Base-by-base conservation (phyloP, 2,888 invertebrate genomes). In the Phytoseiulus persimilis region DNA sequence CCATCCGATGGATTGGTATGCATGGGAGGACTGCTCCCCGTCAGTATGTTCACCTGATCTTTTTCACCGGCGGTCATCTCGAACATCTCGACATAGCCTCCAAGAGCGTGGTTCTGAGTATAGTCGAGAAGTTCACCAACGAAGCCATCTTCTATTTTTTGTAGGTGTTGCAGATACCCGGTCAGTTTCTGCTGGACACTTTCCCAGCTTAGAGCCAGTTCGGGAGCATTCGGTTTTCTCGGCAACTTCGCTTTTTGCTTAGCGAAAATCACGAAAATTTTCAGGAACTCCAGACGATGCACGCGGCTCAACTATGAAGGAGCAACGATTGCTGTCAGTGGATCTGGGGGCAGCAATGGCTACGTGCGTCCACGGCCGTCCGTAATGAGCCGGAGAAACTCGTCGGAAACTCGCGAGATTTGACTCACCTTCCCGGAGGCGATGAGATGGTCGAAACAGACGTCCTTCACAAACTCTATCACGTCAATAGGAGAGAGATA, bases 1-100 rank as follows among this genome's bases (percentile, higher is more conserved):
- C 6, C 9, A 6, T 46, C 14, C 6, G 9, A 11, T 6, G 14
- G 46, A 14, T 14, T 46, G 46, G 6, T 1, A 65, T 23, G 18
- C 18, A 11, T 65, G 18, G 5, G 65, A 28, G 65, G 9, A 39
- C 9, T 9, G 39, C 39, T 39, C 9, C 9, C 39, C 5, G 39
- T 6, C 1, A 2, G 5, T 11, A 2, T 28, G 18, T 23, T 14
- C 65, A 84, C 87, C 33, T 87, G 32, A 87, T 32, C 45, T 32
- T 33, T 87, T 9, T 87, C 87, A 5, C 87, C 87, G n/a, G 87
- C 87, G n/a, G 87, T 87, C 87, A 87, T 87, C 87, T 87, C 87
- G 33, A 87, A 87, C 87, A 32, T 87, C n/a, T 87, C 87, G 33
- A 87, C 87, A n/a, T 87, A 87, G 0, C 39, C 87, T 2, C 5